A percentile compares a stretch with the other conserved stretches of the same genome.
phyloP scores from a whole-genome alignment of 2,113 vertebrate species.

The Diadophis punctatus region DNA sequence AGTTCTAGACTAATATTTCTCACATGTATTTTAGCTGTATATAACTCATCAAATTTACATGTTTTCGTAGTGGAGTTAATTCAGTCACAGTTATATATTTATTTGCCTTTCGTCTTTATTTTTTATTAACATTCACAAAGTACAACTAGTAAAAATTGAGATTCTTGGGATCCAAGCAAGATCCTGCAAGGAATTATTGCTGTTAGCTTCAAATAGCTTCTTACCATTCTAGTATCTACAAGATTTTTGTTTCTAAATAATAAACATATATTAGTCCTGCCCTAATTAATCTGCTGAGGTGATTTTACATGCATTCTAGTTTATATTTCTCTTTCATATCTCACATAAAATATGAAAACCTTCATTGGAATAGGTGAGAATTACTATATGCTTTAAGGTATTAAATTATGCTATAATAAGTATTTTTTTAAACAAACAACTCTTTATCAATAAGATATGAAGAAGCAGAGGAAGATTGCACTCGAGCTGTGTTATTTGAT shows the following conservation, averaged over 20 bases:
- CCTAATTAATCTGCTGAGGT: not conserved
- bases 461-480: constrained; percentile 92
- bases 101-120: not conserved
- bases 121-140: not conserved
- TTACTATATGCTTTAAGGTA: not conserved
- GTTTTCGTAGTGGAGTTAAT: not conserved
- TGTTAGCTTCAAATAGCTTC: not conserved
- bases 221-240: not conserved
- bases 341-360: not conserved
- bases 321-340: not conserved
- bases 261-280: not conserved
- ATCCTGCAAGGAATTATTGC: not conserved
- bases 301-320: not conserved
- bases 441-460: constrained; percentile 71
- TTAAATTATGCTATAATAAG: not conserved
- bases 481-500: constrained; percentile 82
- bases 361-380: not conserved
- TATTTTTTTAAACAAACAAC: not conserved
- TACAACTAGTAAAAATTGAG: not conserved
- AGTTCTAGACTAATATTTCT: not conserved
- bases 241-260: not conserved
- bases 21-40: not conserved
- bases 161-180: not conserved
- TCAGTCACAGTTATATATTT: not conserved
- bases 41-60: not conserved